Conservation (phyloP, 2,797 vertebrate species). For the Monodelphis domestica region DNA sequence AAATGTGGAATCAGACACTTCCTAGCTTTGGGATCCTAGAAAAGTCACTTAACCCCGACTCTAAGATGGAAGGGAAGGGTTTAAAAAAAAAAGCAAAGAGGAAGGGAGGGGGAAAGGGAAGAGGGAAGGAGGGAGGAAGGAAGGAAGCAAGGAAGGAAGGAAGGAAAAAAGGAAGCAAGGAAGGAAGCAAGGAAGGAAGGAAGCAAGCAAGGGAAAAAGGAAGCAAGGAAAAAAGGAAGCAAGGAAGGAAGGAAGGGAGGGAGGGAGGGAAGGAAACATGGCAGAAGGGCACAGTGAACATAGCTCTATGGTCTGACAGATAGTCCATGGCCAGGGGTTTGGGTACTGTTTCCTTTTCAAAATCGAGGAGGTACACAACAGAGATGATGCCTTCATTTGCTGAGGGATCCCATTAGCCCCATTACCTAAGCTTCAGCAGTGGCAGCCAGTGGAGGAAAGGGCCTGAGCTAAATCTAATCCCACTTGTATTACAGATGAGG, state of each 20-base stretch:
- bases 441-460: not conserved
- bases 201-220: too few relatives aligned
- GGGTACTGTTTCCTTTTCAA: conserved; percentile 81
- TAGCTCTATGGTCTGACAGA: conserved; percentile 83
- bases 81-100: too few relatives aligned
- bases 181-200: too few relatives aligned
- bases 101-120: too few relatives aligned
- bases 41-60: too few relatives aligned
- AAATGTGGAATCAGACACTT: too few relatives aligned
- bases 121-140: too few relatives aligned
- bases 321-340: conserved; percentile 82
- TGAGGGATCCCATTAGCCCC: conserved; percentile 70
- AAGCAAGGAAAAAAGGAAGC: too few relatives aligned
- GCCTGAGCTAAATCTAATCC: conserved; percentile 25
- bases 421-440: not conserved
- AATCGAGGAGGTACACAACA: conserved; percentile 84
- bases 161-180: too few relatives aligned
- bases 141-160: too few relatives aligned
- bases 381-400: conserved; percentile 82
- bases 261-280: conserved; percentile 47
- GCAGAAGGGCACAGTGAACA: conserved; percentile 26
- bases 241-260: conserved; percentile 68
- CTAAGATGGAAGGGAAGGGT: too few relatives aligned
- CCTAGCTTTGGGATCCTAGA: too few relatives aligned
- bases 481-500: not conserved